Percentiles rank a stretch among this genome's conserved stretches.
Conservation (phyloP, 2,797 vertebrate genomes). For the Pseudopleuronectes americanus region DNA sequence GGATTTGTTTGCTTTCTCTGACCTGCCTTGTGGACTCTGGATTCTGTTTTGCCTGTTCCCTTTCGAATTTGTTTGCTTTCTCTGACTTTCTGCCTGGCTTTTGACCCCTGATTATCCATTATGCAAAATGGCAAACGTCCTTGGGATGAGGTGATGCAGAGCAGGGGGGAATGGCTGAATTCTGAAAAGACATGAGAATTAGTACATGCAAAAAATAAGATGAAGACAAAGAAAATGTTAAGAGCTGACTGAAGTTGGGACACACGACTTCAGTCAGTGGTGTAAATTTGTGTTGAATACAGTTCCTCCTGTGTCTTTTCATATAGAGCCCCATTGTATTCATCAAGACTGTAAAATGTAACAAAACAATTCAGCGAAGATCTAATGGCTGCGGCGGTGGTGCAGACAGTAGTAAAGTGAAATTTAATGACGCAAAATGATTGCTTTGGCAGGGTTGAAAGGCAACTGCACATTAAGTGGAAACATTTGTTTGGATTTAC, state of each 20-base stretch:
- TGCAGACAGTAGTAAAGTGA: slow-evolving; percentile 52
- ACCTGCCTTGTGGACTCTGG: too few relatives aligned
- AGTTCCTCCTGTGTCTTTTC: neutral
- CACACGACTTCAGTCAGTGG: neutral
- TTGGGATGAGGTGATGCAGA: too few relatives aligned
- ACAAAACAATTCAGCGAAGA: slow-evolving; percentile 39
- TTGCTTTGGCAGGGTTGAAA: slow-evolving; percentile 55
- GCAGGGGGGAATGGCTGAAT: too few relatives aligned
- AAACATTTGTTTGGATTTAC: slow-evolving; percentile 59
- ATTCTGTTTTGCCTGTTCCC: too few relatives aligned
- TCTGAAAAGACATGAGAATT: too few relatives aligned
- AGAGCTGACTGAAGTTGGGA: too few relatives aligned
- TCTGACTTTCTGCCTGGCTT: too few relatives aligned
- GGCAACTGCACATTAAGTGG: slow-evolving; percentile 49
- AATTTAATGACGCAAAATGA: slow-evolving; percentile 67
- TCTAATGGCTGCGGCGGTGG: slow-evolving; percentile 28
- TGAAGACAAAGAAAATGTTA: neutral
- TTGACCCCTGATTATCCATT: too few relatives aligned
- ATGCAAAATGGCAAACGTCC: too few relatives aligned
- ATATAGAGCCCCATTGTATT: slow-evolving; percentile 14
- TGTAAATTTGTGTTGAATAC: neutral
- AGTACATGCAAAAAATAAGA: too few relatives aligned
- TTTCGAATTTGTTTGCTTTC: too few relatives aligned
- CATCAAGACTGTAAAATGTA: slow-evolving; percentile 24
- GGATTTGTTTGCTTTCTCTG: too few relatives aligned